Evolutionary conservation across 2,888 invertebrate genomes (phyloP), one percentile per base, ranked within the genome.

Genomic region (Chydorus sphaericus): DNA sequence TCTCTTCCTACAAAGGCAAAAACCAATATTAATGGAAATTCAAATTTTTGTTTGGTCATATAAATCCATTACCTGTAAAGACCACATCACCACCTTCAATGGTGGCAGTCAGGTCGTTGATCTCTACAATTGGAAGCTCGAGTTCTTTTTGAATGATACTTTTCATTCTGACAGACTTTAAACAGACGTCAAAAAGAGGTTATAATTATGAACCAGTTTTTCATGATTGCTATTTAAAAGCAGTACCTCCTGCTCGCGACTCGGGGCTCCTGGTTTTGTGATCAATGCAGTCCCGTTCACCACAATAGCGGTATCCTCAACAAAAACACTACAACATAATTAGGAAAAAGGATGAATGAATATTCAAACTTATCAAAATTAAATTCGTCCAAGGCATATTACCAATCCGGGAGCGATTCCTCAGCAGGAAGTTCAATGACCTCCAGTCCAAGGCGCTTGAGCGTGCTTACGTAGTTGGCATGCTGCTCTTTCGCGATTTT

Each of bases 1-100:
- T 92, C 91, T 61, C 82, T 78, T 11, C 90, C 90, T 89, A 66
- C 11, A n/a, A n/a, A n/a, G n/a, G n/a, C n/a, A n/a, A 71, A 71
- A 60, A 53, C 56, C 59, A 16, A n/a, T n/a, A n/a, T n/a, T n/a
- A 16, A 14, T n/a, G 51, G 29, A 49, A 49, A 49, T 4, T n/a
- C 29, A 11, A 23, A 18, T 5, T 28, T 18, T 23, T 29, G 20
- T 11, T 7, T n/a, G 14, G 16, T 36, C 16, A 18, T 16, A 30
- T 53, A 23, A 11, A 28, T 11, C 10, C 2, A 18, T n/a, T 59
- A 88, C 96, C 97, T 67, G 97, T 97, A 68, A 94, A 97, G 30
- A 97, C 75, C 29, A 98, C 93, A 75, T 97, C 97, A 14, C 92
- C 87, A 8, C 94, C 96, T 66, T 91, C 85, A 38, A 97, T 73